These are phyloP conservation scores for Andricus quercusramuli DNA, from an alignment of 2,888 invertebrate genomes.

Conservation along the genomic window DNA sequence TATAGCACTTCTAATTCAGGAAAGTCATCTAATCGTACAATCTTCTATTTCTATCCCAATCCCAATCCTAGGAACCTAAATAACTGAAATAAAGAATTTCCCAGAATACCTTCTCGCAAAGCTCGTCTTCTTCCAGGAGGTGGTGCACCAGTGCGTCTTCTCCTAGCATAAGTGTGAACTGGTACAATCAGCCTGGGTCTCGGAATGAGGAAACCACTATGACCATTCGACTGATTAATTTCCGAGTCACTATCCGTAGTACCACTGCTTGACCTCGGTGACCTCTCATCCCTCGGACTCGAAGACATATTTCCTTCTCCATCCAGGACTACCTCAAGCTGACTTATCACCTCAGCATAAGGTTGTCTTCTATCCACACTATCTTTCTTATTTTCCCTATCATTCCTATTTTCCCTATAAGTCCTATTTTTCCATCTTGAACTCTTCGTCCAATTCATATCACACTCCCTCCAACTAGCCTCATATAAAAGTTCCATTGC, in stretches of 20 bases:
- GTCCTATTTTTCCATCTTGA: constrained; percentile 49
- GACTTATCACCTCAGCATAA: constrained; percentile 67
- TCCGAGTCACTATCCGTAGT: constrained; percentile 71
- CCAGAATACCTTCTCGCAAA: constrained; percentile 73
- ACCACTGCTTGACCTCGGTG: constrained; percentile 66
- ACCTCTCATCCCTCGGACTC: constrained; percentile 52
- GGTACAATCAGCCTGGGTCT: constrained; percentile 92
- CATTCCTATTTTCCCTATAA: constrained; percentile 36
- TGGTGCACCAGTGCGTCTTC: constrained; percentile 90
- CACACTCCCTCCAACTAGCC: constrained; percentile 88
- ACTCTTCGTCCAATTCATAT: constrained; percentile 71
- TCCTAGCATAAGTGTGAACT: constrained; percentile 91
- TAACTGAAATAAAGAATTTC: background rate
- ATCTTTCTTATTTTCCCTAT: constrained; percentile 43
- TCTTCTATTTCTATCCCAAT: too few relatives aligned
- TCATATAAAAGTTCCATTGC: constrained; percentile 90
- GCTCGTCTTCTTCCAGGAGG: constrained; percentile 78
- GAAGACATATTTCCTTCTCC: constrained; percentile 47
- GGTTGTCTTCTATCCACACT: constrained; percentile 51
- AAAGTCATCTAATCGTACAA: too few relatives aligned
- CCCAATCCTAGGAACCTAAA: too few relatives aligned
- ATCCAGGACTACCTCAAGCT: constrained; percentile 67
- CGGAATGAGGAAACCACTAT: constrained; percentile 86
- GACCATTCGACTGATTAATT: constrained; percentile 60
- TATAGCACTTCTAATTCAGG: too few relatives aligned